phyloP scores from a whole-genome alignment of 1,140 invertebrate genomes.

The Ceratitis capitata region DNA sequence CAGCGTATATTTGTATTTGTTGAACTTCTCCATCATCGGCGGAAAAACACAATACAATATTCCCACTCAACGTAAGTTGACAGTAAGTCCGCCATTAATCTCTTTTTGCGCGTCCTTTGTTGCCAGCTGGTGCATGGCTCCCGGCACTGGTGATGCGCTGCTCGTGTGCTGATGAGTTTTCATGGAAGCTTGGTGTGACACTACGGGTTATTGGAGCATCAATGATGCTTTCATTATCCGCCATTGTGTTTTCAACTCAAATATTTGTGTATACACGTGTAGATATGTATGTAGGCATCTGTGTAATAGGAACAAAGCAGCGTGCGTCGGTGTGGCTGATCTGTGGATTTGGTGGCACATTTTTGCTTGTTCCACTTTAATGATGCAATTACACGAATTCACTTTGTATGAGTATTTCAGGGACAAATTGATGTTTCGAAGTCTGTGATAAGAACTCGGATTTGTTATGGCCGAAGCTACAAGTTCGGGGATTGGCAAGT shows the following conservation, averaged over 20 bases:
- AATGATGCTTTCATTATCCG: neutral
- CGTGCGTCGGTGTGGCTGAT: neutral
- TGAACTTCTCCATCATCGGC: neutral
- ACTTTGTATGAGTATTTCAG: too few relatives aligned
- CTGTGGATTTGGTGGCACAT: neutral
- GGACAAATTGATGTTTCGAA: too few relatives aligned
- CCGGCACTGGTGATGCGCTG: neutral
- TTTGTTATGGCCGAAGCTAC: too few relatives aligned
- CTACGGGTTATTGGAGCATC: slow-evolving; percentile 30
- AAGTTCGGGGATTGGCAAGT: too few relatives aligned
- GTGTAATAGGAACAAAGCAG: neutral
- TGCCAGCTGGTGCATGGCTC: neutral
- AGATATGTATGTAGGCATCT: neutral
- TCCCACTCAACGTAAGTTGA: neutral
- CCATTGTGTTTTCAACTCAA: too few relatives aligned
- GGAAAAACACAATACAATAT: neutral
- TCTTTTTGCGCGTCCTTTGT: neutral
- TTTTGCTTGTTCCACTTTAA: neutral
- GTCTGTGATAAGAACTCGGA: too few relatives aligned
- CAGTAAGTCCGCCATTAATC: too few relatives aligned
- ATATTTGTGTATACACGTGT: too few relatives aligned
- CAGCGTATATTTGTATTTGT: neutral
- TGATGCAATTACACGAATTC: too few relatives aligned
- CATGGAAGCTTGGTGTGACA: neutral
- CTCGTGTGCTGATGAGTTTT: neutral